Percentiles rank a stretch among this genome's conserved stretches.
Evolutionary conservation across 2,113 vertebrate genomes (phyloP).

Genomic region (Collichthys lucidus): DNA sequence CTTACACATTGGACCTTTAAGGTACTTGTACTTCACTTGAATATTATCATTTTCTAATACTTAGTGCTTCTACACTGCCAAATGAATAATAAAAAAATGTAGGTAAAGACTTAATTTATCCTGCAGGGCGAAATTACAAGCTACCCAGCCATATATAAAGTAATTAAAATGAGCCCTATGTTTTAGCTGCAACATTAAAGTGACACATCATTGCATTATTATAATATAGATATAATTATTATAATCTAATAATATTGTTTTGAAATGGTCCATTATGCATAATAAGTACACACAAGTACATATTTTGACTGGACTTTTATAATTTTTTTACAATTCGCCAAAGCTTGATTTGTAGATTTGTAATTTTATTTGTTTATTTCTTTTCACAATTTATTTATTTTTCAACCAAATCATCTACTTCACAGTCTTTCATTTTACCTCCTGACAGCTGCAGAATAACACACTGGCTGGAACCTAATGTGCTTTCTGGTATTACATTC

Average conservation of each 20-base stretch:
- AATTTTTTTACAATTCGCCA: neutral
- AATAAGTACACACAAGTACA: neutral
- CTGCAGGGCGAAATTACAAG: too few relatives aligned
- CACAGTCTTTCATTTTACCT: neutral
- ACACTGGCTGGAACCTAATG: neutral
- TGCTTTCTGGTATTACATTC: conserved; percentile 20
- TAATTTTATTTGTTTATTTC: neutral
- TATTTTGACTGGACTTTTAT: neutral
- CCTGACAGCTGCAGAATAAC: neutral
- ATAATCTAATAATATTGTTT: too few relatives aligned
- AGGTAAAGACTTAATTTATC: too few relatives aligned
- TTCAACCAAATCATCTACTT: neutral
- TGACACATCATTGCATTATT: too few relatives aligned
- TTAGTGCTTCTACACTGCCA: too few relatives aligned
- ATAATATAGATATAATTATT: neutral
- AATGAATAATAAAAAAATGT: too few relatives aligned
- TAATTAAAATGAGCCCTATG: too few relatives aligned
- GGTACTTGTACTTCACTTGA: too few relatives aligned
- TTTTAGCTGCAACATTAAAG: too few relatives aligned
- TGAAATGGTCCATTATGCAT: neutral
- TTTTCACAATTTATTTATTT: neutral
- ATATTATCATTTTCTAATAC: too few relatives aligned
- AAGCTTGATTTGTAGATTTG: neutral
- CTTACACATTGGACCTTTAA: too few relatives aligned
- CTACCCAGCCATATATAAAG: too few relatives aligned